phyloP scores from a whole-genome alignment of 2,113 vertebrate genomes.

The Boulengeromyrus knoepffleri region DNA sequence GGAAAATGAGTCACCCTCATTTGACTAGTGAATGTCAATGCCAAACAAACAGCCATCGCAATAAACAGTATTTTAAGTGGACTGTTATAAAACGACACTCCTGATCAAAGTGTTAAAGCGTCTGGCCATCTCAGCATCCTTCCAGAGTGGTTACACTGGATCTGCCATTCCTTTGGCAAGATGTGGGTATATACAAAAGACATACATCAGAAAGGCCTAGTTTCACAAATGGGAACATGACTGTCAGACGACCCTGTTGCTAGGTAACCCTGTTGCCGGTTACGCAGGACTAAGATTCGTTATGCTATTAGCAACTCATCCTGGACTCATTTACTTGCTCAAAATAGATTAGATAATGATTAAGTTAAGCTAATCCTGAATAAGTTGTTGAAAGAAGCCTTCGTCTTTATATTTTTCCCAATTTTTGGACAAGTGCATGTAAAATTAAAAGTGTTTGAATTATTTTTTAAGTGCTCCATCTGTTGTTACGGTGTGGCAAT shows the following conservation, averaged over 20 bases:
- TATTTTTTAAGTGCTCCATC: background rate
- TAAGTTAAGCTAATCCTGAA: background rate
- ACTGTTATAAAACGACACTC: background rate
- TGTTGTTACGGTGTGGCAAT: background rate
- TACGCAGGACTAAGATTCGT: background rate
- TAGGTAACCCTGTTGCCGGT: background rate
- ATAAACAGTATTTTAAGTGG: background rate
- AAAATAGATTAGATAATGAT: background rate
- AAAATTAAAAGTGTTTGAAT: background rate
- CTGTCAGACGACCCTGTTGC: background rate
- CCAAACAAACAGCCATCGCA: background rate
- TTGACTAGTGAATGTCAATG: background rate
- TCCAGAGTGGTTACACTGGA: background rate
- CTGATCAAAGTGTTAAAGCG: background rate
- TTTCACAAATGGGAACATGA: background rate
- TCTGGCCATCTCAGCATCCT: background rate
- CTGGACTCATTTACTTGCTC: background rate
- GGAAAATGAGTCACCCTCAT: background rate
- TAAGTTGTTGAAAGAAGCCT: background rate
- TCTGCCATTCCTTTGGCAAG: background rate
- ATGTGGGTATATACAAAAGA: background rate
- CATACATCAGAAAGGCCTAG: background rate
- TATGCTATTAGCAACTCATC: constrained; percentile 1
- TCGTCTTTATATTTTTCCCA: background rate
- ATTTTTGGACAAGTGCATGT: background rate